phyloP scores from a whole-genome alignment of 2,797 vertebrate species.

The Trematomus bernacchii region DNA sequence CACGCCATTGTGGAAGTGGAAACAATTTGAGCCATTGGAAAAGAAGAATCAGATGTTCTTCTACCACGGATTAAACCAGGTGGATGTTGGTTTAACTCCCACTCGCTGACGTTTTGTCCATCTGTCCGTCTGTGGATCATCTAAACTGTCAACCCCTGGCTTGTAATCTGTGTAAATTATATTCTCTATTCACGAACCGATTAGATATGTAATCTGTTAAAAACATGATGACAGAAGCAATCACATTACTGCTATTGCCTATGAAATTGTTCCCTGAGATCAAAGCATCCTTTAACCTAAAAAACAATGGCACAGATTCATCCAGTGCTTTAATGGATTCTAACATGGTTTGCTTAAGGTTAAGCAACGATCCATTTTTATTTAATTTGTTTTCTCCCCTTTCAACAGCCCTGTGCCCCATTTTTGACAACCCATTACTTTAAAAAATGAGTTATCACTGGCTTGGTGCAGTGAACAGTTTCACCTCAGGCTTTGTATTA shows the following conservation, averaged over 20 bases:
- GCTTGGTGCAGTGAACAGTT: constrained; percentile 55
- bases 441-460: constrained; percentile 66
- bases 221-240: constrained; percentile 80
- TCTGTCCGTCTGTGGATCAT: constrained; percentile 56
- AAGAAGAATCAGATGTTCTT: constrained; percentile 53
- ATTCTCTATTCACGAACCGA: constrained; percentile 71
- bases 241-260: constrained; percentile 77
- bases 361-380: constrained; percentile 71
- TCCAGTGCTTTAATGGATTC: constrained; percentile 65
- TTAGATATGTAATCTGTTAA: constrained; percentile 82
- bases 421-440: constrained; percentile 70
- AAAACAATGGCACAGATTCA: constrained; percentile 50
- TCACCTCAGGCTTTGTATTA: constrained; percentile 49
- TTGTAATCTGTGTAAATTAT: constrained; percentile 79
- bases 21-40: constrained; percentile 34
- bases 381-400: constrained; percentile 67
- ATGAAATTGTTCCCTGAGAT: constrained; percentile 71
- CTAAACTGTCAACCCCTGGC: constrained; percentile 53
- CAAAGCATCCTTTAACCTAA: constrained; percentile 68
- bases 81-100: constrained; percentile 60
- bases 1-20: constrained; percentile 22
- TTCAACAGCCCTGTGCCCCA: constrained; percentile 52
- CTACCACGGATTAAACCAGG: constrained; percentile 61
- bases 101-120: constrained; percentile 46
- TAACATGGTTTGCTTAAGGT: constrained; percentile 66